Evolutionary conservation across 2,797 vertebrate species (phyloP), one percentile per base, ranked within the genome.

Genomic region (Pogonophryne albipinna): DNA sequence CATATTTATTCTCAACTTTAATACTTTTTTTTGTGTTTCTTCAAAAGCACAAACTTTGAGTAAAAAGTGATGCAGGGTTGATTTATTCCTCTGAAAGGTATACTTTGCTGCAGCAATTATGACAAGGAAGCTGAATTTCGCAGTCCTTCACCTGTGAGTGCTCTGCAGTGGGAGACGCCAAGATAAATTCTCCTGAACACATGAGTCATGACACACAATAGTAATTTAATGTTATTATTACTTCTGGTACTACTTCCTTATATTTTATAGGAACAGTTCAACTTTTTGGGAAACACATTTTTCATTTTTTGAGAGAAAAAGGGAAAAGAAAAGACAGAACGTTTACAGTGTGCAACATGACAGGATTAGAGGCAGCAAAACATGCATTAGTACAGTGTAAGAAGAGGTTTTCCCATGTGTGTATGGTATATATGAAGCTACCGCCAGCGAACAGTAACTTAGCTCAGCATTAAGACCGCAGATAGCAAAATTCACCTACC

Each of bases 81-180:
- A 52, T 67, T 42, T 38, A 17, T 34, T 45, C 50, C 55, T 59
- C n/a, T 34, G 34, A 9, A 23, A n/a, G 14, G 31, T 53, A 2
- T 59, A 20, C 38, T 50, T 70, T 38, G 60, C 31, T 27, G 27
- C 27, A 27, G 31, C 56, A 68, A 38, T 11, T 44, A 42, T 66
- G 73, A 38, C 16, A 44, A 42, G 44, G 4, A 51, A 0, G 8
- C 6, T 52, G 19, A 12, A 47, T 52, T 19, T 52, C 16, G 6
- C 20, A 27, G 70, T 1, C 27, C n/a, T 66, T 71, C 20, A 38
- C 7, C 34, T 38, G 6, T 38, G 34, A 38, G 8, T 38, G 34
- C 34, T 7, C 34, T 38, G 34, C 34, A 38, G 34, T 38, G 34
- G 34, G 34, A 38, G 7, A 38, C 6, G 34, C 34, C 34, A 38